phyloP scores from a whole-genome alignment of 1,140 invertebrate species.

The Bombus sylvicola region DNA sequence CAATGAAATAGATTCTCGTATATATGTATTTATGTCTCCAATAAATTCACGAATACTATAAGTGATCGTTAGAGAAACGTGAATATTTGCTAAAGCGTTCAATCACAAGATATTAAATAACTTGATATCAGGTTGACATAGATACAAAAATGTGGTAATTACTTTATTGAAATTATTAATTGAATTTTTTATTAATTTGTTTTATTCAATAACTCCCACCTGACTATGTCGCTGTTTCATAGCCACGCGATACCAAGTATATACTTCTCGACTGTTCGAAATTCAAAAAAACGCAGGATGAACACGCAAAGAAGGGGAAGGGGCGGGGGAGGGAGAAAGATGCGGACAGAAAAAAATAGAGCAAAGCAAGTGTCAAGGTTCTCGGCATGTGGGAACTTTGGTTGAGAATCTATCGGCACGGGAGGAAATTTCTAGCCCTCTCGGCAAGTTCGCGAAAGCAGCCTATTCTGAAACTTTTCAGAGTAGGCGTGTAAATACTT shows the following conservation, averaged over 20 bases:
- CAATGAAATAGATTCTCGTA: background rate
- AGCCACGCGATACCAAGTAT: background rate
- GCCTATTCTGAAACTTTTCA: conserved; percentile 7
- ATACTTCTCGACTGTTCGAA: background rate
- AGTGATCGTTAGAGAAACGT: background rate
- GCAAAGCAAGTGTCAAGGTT: background rate
- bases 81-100: background rate
- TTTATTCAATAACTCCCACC: background rate
- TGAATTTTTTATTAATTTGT: too few relatives aligned
- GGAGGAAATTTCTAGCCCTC: conserved; percentile 23
- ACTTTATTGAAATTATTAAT: too few relatives aligned
- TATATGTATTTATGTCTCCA: background rate
- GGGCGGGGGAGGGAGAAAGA: background rate
- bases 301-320: too few relatives aligned
- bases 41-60: background rate
- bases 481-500: background rate
- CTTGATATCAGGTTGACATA: too few relatives aligned
- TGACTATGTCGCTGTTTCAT: background rate
- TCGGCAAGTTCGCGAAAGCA: conserved; percentile 10
- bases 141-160: too few relatives aligned
- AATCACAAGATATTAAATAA: too few relatives aligned
- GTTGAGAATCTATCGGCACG: background rate
- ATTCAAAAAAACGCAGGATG: background rate
- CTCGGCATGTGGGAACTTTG: background rate
- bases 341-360: background rate